Evolutionary conservation across 2,797 vertebrate genomes (phyloP).

Genomic region (Sebastes taczanowskii): DNA sequence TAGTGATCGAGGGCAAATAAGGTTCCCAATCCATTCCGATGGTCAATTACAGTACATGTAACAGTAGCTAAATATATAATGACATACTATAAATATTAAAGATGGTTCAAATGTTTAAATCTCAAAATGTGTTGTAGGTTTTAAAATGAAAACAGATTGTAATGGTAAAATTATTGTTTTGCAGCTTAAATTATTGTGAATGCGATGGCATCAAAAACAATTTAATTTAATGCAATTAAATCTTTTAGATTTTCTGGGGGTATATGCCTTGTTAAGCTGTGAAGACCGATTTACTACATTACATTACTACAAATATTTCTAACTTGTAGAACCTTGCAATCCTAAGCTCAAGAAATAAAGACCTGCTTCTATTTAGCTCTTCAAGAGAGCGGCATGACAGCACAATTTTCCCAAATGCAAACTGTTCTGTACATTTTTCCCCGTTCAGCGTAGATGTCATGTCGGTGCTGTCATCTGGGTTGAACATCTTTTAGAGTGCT

Average conservation of each 20-base stretch:
- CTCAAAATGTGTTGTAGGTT: not conserved
- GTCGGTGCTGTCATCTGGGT: conserved; percentile 88
- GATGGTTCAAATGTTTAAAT: not conserved
- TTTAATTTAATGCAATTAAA: not conserved
- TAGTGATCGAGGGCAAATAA: not conserved
- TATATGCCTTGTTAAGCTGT: not conserved
- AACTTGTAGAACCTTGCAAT: not conserved
- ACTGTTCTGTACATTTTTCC: conserved; percentile 64
- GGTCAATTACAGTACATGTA: not conserved
- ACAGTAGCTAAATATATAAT: conserved; percentile 3
- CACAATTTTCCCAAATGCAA: conserved; percentile 14
- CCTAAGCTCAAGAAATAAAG: not conserved
- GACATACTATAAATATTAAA: not conserved
- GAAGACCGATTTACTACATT: not conserved
- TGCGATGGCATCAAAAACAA: not conserved
- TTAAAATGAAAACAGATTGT: not conserved
- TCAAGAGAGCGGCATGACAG: conserved; percentile 1
- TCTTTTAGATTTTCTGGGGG: not conserved
- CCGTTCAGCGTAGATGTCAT: conserved; percentile 79
- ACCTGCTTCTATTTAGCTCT: not conserved
- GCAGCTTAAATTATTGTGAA: not conserved
- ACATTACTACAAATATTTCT: not conserved
- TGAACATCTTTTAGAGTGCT: conserved; percentile 93
- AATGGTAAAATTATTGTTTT: not conserved
- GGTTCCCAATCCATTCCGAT: not conserved